Evolutionary conservation across 2,888 invertebrate genomes (phyloP).

Genomic region (Stenchaetothrips biformis): DNA sequence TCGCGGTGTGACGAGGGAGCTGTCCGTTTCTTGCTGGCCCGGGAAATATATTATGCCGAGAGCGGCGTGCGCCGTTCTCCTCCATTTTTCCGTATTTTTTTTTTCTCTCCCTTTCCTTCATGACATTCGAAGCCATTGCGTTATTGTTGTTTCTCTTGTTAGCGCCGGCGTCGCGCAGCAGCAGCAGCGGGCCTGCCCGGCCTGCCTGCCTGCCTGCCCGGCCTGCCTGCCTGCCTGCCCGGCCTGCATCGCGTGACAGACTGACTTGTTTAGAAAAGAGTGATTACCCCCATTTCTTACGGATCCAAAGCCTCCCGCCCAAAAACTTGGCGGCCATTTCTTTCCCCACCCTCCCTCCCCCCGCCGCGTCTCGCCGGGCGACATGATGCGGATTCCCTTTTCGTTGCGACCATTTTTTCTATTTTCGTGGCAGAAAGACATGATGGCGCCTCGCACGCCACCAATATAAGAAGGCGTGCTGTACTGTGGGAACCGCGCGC

Average conservation of each 20-base stretch:
- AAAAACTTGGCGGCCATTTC: neutral
- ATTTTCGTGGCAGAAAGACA: conserved; percentile 20
- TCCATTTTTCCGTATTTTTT: no score
- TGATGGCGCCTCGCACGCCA: neutral
- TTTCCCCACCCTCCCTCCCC: neutral
- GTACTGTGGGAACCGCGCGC: neutral
- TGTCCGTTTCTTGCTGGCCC: no score
- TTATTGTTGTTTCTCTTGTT: conserved; percentile 22
- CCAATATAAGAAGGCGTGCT: no score
- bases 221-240: neutral
- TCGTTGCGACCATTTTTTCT: neutral
- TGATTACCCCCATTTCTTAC: conserved; percentile 24
- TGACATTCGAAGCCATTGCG: conserved; percentile 10
- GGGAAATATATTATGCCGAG: no score
- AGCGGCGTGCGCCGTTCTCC: no score
- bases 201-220: no score
- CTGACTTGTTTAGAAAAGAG: conserved; percentile 21
- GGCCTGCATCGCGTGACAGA: conserved; percentile 10
- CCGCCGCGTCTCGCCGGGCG: neutral
- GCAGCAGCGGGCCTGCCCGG: no score
- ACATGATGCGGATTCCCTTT: neutral
- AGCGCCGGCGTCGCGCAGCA: neutral
- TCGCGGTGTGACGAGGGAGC: no score
- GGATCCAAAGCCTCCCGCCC: neutral
- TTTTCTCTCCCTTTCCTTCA: neutral